These are phyloP conservation scores for Anthoptus insignis DNA, from an alignment of 2,888 invertebrate species.

Conservation along the genomic window DNA sequence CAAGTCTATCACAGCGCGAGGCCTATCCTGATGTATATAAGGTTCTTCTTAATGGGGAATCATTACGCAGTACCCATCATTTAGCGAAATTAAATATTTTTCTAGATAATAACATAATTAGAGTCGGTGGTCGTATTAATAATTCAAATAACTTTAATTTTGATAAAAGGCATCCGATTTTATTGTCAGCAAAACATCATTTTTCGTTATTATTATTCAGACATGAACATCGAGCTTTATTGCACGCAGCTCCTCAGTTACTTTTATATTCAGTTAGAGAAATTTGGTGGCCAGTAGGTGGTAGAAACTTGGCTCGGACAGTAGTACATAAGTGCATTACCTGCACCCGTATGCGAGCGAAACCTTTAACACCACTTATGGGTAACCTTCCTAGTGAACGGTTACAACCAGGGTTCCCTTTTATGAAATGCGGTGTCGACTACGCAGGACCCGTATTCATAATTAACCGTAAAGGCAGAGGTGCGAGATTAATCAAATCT, in stretches of 20 bases:
- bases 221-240: conserved; percentile 37
- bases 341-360: conserved; percentile 40
- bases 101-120: conserved; percentile 29
- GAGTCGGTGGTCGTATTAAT: conserved; percentile 33
- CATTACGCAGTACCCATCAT: conserved; percentile 15
- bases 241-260: conserved; percentile 44
- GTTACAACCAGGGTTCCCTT: conserved; percentile 44
- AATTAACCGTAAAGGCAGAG: conserved; percentile 47
- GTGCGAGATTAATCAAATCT: conserved; percentile 44
- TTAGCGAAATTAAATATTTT: conserved; percentile 22
- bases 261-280: conserved; percentile 40
- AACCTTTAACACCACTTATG: conserved; percentile 40
- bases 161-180: conserved; percentile 48
- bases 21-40: conserved; percentile 24
- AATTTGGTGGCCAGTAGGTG: conserved; percentile 42
- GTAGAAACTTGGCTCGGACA: conserved; percentile 39
- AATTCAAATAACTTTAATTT: conserved; percentile 37
- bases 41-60: conserved; percentile 8
- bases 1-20: conserved; percentile 19
- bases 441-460: conserved; percentile 49
- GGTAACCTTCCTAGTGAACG: conserved; percentile 47
- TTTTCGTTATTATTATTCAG: conserved; percentile 42
- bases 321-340: conserved; percentile 34
- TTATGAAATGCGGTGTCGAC: conserved; percentile 48
- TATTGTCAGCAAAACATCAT: conserved; percentile 45